Evolutionary conservation across 2,888 invertebrate genomes (phyloP).

Genomic region (Lasiommata megera): DNA sequence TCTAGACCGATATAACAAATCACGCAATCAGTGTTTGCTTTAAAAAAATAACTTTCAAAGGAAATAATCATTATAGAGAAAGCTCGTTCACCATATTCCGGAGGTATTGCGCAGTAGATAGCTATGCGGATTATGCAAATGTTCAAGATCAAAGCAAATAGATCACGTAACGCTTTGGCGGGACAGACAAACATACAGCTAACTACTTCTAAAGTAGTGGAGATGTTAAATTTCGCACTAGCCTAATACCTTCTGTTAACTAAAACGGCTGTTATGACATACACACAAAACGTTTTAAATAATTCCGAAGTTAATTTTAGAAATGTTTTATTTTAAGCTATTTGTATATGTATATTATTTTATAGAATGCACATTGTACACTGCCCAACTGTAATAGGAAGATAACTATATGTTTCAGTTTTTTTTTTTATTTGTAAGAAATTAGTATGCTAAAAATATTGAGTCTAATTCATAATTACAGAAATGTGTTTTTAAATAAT

Average conservation of each 20-base stretch:
- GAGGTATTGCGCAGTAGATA: constrained; percentile 28
- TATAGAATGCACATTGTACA: too few relatives aligned
- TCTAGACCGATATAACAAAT: too few relatives aligned
- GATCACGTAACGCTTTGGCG: constrained; percentile 31
- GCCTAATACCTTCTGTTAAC: neutral
- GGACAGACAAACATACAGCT: constrained; percentile 10
- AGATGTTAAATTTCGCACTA: constrained; percentile 1
- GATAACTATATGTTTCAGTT: too few relatives aligned
- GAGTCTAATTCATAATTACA: too few relatives aligned
- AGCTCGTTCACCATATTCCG: constrained; percentile 22
- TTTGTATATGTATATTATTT: too few relatives aligned
- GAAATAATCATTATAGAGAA: constrained; percentile 28
- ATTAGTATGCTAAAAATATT: too few relatives aligned
- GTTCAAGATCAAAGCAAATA: constrained; percentile 41
- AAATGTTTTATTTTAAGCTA: too few relatives aligned
- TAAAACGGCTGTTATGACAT: neutral
- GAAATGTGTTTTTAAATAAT: too few relatives aligned
- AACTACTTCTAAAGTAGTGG: neutral
- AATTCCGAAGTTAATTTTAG: too few relatives aligned
- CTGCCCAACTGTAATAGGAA: too few relatives aligned
- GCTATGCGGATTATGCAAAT: constrained; percentile 38
- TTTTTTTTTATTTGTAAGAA: too few relatives aligned
- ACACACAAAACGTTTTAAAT: neutral
- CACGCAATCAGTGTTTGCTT: neutral
- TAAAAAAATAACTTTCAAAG: neutral